A percentile compares a stretch with the other conserved stretches of the same genome.
Evolutionary conservation across 2,113 vertebrate genomes (phyloP).

Genomic region (Mesembrinibis cayennensis): DNA sequence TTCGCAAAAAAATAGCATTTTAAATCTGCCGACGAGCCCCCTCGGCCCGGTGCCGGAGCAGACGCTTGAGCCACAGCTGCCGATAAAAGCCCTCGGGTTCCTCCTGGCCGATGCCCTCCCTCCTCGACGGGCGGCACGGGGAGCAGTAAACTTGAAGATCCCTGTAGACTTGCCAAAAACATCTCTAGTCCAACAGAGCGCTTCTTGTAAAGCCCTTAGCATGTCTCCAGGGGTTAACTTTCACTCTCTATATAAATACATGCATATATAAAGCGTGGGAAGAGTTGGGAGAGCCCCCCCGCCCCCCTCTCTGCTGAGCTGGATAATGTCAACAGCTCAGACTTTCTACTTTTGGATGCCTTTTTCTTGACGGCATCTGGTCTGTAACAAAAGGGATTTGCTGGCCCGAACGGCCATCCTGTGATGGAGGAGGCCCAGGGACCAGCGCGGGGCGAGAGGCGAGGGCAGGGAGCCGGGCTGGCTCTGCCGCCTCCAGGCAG

Average conservation of each 20-base stretch:
- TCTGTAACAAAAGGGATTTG: neutral
- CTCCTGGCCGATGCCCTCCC: neutral
- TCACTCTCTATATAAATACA: neutral
- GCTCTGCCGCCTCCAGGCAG: neutral
- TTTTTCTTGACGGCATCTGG: neutral
- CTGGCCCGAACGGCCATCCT: neutral
- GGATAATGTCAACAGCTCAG: neutral
- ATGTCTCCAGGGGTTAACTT: neutral
- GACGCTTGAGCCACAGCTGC: neutral
- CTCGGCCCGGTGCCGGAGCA: neutral
- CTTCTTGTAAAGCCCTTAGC: neutral
- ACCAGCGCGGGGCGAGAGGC: rapidly evolving
- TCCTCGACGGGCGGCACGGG: neutral
- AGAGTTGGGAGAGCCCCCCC: neutral
- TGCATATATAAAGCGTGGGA: neutral
- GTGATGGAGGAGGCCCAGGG: neutral
- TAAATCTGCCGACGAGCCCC: rapidly evolving
- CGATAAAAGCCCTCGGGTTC: rapidly evolving
- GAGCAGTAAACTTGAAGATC: neutral
- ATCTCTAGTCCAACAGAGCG: neutral
- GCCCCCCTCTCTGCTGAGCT: neutral
- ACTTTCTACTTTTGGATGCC: neutral
- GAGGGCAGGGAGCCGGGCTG: neutral
- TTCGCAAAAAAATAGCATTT: rapidly evolving
- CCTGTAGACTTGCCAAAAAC: neutral